phyloP scores from a whole-genome alignment of 2,113 vertebrate species.

The Poeciliopsis occidentalis region DNA sequence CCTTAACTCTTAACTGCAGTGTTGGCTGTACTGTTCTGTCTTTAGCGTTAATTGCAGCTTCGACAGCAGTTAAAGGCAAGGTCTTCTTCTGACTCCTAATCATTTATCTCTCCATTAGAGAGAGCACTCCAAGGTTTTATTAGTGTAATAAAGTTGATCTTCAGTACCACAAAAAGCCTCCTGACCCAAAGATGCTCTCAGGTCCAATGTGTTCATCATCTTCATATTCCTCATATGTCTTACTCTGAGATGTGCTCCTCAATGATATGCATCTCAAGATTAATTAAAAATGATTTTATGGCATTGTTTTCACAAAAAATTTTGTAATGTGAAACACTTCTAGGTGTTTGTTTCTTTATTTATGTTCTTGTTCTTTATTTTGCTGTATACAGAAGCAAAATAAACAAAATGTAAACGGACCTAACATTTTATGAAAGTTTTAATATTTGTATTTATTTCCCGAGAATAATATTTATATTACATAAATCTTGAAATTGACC shows the following conservation, averaged over 20 bases:
- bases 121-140: slow-evolving; percentile 81
- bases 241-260: neutral
- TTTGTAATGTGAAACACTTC: neutral
- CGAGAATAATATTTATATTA: neutral
- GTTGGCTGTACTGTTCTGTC: slow-evolving; percentile 33
- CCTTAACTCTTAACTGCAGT: slow-evolving; percentile 46
- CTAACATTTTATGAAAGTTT: neutral
- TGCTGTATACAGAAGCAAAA: neutral
- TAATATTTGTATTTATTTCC: neutral
- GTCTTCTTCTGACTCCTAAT: slow-evolving; percentile 74
- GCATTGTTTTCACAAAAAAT: neutral
- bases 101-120: slow-evolving; percentile 84
- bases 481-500: neutral
- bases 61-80: slow-evolving; percentile 78
- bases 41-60: slow-evolving; percentile 79
- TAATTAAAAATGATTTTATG: neutral
- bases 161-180: slow-evolving; percentile 76
- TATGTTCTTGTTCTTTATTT: neutral
- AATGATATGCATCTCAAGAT: neutral
- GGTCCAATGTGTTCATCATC: slow-evolving; percentile 54
- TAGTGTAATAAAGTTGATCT: slow-evolving; percentile 81
- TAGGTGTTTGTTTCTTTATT: neutral
- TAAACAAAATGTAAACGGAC: no score
- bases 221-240: slow-evolving; percentile 30
- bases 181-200: slow-evolving; percentile 60